Evolutionary conservation across 2,113 vertebrate species (phyloP).

Genomic region (Illadopsis cleaveri): DNA sequence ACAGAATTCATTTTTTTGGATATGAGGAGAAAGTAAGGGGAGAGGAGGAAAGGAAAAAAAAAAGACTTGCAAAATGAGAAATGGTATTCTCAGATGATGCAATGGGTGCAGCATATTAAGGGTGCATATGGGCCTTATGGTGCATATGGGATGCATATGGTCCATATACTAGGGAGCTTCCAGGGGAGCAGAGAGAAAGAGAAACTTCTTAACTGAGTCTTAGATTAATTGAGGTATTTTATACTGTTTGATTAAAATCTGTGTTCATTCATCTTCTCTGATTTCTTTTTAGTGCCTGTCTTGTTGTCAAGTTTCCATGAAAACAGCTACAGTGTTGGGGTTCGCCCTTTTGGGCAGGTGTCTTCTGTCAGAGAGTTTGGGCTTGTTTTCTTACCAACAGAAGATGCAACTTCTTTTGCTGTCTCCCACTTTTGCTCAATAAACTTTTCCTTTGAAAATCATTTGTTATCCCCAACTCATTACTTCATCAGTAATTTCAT

Average conservation of each 20-base stretch:
- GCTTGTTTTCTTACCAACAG: neutral
- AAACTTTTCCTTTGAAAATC: neutral
- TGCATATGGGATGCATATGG: too few species aligned
- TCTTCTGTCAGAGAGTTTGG: neutral
- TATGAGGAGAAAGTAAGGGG: accelerated
- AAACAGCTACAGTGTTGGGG: neutral
- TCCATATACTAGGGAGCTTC: neutral
- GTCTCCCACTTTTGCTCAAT: neutral
- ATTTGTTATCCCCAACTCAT: neutral
- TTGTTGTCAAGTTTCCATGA: neutral
- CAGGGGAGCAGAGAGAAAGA: accelerated
- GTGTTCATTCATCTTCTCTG: neutral
- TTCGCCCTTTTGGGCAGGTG: neutral
- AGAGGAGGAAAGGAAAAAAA: neutral
- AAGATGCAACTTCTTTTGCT: neutral
- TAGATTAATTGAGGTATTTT: neutral
- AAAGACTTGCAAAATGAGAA: neutral
- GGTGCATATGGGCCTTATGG: too few species aligned
- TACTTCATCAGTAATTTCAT: neutral
- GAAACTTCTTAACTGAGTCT: neutral
- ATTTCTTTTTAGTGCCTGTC: neutral
- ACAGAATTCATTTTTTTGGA: neutral
- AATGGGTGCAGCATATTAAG: neutral
- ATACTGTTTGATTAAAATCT: neutral
- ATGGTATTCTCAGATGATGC: accelerated